phyloP scores from a whole-genome alignment of 2,888 invertebrate genomes.

The Limenitis camilla region DNA sequence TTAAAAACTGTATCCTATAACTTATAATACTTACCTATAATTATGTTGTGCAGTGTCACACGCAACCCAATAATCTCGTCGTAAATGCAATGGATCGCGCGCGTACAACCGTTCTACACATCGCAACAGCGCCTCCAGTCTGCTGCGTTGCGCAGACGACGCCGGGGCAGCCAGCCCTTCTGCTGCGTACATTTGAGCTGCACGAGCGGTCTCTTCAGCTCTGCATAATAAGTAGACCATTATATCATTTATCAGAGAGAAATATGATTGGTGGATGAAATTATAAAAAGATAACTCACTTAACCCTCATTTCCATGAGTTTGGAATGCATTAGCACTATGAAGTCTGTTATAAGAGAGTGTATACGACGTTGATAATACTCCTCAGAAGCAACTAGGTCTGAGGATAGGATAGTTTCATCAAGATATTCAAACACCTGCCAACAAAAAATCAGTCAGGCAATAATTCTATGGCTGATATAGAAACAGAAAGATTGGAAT shows the following conservation, averaged over 20 bases:
- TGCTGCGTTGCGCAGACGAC: slow-evolving; percentile 70
- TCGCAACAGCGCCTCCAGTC: slow-evolving; percentile 88
- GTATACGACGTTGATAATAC: slow-evolving; percentile 88
- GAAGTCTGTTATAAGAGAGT: slow-evolving; percentile 91
- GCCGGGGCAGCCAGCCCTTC: slow-evolving; percentile 79
- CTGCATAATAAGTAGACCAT: slow-evolving; percentile 37
- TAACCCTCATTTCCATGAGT: slow-evolving; percentile 71
- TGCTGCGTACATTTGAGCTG: slow-evolving; percentile 81
- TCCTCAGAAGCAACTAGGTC: slow-evolving; percentile 80
- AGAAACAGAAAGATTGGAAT: neutral
- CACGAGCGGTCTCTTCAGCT: slow-evolving; percentile 91
- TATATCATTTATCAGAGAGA: no score
- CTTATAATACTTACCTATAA: slow-evolving; percentile 44
- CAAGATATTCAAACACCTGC: slow-evolving; percentile 84
- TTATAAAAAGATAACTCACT: slow-evolving; percentile 45
- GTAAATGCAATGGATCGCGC: slow-evolving; percentile 82
- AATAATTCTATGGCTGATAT: neutral
- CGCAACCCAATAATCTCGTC: slow-evolving; percentile 89
- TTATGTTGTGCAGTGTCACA: slow-evolving; percentile 50
- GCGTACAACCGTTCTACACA: slow-evolving; percentile 86
- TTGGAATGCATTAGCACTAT: slow-evolving; percentile 94
- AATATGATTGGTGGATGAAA: neutral
- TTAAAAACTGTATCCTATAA: no score
- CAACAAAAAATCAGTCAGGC: neutral
- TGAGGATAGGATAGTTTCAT: slow-evolving; percentile 81